phyloP scores from a whole-genome alignment of 2,888 invertebrate species.

The Oscheius myriophilus region DNA sequence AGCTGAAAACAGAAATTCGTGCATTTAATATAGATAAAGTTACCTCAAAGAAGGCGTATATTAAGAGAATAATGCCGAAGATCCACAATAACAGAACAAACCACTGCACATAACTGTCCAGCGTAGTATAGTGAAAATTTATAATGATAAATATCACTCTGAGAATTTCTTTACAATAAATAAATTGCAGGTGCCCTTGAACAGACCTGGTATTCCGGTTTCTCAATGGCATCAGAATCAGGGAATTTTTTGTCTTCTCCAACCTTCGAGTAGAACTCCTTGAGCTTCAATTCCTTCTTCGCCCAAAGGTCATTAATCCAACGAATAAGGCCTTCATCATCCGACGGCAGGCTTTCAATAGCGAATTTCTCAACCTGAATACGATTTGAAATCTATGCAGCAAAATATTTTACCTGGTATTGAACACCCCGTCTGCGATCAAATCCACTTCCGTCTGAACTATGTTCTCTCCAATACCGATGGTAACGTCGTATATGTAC shows the following conservation, averaged over 20 bases:
- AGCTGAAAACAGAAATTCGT: slow-evolving; percentile 25
- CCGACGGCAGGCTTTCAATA: slow-evolving; percentile 60
- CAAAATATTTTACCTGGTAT: slow-evolving; percentile 76
- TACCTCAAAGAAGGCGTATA: slow-evolving; percentile 45
- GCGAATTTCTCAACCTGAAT: slow-evolving; percentile 55
- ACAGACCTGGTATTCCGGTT: not conserved
- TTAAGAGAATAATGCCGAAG: slow-evolving; percentile 60
- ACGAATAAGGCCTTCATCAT: slow-evolving; percentile 63
- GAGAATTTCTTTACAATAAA: no score
- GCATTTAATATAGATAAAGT: not conserved
- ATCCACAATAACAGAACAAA: slow-evolving; percentile 57
- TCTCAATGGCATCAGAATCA: slow-evolving; percentile 18
- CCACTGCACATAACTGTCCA: slow-evolving; percentile 34
- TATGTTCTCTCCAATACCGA: slow-evolving; percentile 81
- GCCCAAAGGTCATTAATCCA: slow-evolving; percentile 72
- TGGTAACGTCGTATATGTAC: slow-evolving; percentile 84
- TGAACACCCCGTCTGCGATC: slow-evolving; percentile 80
- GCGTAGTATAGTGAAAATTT: not conserved
- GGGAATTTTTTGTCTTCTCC: slow-evolving; percentile 38
- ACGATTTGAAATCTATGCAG: not conserved
- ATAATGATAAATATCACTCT: no score
- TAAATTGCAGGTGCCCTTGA: no score
- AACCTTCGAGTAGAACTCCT: slow-evolving; percentile 45
- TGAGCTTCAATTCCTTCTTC: slow-evolving; percentile 71
- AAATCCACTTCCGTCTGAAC: slow-evolving; percentile 83